Conservation (phyloP, 2,888 invertebrate genomes). For the Xanthostigma xanthostigma region DNA sequence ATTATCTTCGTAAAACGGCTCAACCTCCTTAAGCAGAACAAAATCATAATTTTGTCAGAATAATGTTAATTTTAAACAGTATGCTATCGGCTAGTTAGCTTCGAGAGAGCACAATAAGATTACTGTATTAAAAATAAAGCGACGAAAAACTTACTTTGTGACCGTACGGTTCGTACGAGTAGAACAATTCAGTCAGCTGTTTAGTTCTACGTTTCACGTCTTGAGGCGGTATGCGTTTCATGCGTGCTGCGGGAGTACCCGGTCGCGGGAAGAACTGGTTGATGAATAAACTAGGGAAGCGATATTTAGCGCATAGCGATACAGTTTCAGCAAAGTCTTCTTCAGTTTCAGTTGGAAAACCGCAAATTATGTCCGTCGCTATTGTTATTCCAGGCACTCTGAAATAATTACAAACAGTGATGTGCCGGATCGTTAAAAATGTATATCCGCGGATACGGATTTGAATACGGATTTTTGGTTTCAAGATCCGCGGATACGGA, state of each 20-base stretch:
- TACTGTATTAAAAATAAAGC: conserved; percentile 9
- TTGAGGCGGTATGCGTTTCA: conserved; percentile 70
- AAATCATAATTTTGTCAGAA: too few relatives aligned
- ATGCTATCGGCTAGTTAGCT: too few relatives aligned
- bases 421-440: too few relatives aligned
- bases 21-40: too few relatives aligned
- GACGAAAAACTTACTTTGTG: conserved; percentile 35
- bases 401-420: conserved; percentile 13
- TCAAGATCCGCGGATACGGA: too few relatives aligned
- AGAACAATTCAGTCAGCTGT: conserved; percentile 72
- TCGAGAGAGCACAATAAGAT: too few relatives aligned
- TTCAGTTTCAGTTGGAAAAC: conserved; percentile 92
- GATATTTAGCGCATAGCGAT: conserved; percentile 65
- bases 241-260: conserved; percentile 88
- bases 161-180: conserved; percentile 74
- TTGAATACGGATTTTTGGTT: too few relatives aligned
- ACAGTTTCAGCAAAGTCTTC: conserved; percentile 80
- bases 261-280: conserved; percentile 96
- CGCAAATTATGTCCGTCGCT: conserved; percentile 96
- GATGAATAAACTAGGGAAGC: conserved; percentile 89
- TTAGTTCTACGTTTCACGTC: conserved; percentile 86
- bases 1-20: too few relatives aligned
- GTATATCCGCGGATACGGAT: too few relatives aligned
- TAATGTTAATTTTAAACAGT: neutral
- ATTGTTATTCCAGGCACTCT: conserved; percentile 84